Percentiles rank a stretch among this genome's conserved stretches.
Conservation (phyloP, 64 coral and sea anemone genomes). For the Porites lutea region DNA sequence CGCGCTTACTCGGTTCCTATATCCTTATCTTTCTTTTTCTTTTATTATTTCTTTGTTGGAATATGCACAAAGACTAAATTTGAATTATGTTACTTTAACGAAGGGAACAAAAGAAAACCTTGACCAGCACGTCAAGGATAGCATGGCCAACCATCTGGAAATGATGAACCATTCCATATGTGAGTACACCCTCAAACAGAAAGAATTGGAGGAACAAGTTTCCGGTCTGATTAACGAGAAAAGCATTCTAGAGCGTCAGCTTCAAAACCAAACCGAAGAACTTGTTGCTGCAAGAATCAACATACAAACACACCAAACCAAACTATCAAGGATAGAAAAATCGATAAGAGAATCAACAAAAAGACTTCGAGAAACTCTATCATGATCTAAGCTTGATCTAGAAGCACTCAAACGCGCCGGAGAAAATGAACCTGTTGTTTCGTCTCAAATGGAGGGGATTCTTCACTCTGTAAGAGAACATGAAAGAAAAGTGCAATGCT, state of each 20-base stretch:
- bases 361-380: neutral
- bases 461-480: neutral
- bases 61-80: no score
- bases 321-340: conserved; percentile 29
- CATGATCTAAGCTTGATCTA: no score
- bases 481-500: neutral
- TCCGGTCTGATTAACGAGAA: conserved; percentile 16
- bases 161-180: conserved; percentile 5
- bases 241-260: neutral
- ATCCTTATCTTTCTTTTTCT: no score
- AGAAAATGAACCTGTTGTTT: neutral
- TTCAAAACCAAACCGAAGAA: conserved; percentile 44
- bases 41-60: no score
- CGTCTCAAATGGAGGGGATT: conserved; percentile 30
- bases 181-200: neutral
- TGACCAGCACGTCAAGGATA: neutral
- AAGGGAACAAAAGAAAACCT: neutral
- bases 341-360: neutral
- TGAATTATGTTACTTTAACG: no score
- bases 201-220: conserved; percentile 28
- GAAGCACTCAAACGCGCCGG: neutral
- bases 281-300: conserved; percentile 30
- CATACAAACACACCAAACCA: conserved; percentile 44
- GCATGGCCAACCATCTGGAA: neutral
- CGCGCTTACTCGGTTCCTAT: no score